A percentile compares a stretch with the other conserved stretches of the same genome.
Evolutionary conservation across 1,140 invertebrate species (phyloP).

Genomic region (Armadillidium nasatum): DNA sequence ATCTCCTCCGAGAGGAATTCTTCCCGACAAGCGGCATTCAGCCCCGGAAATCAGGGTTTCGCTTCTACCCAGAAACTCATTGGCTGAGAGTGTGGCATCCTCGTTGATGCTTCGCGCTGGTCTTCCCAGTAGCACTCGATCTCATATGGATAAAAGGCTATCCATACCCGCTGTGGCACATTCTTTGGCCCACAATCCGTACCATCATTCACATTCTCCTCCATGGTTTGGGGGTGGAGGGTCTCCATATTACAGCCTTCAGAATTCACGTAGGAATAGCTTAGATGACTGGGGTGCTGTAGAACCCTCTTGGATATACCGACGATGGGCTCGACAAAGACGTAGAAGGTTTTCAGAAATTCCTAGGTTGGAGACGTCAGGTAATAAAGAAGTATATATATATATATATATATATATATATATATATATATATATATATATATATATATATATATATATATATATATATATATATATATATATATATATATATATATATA

Average conservation of each 20-base stretch:
- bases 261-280: not conserved
- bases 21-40: constrained; percentile 42
- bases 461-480: not conserved
- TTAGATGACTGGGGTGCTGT: not conserved
- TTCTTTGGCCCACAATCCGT: not conserved
- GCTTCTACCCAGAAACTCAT: constrained; percentile 2
- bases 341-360: not conserved
- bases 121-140: not conserved
- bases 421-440: not conserved
- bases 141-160: not conserved
- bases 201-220: not conserved
- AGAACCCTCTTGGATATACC: not conserved
- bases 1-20: not conserved
- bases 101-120: not conserved
- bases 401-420: not conserved
- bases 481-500: too few relatives aligned
- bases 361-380: not conserved
- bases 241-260: not conserved
- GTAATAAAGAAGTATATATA: constrained; percentile 4
- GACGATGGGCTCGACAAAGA: not conserved
- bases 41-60: constrained; percentile 37
- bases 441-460: constrained; percentile 11
- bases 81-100: not conserved
- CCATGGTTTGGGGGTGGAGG: not conserved
- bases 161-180: not conserved